Base-by-base conservation (phyloP, 2,888 invertebrate species). In the Monopis laevigella region DNA sequence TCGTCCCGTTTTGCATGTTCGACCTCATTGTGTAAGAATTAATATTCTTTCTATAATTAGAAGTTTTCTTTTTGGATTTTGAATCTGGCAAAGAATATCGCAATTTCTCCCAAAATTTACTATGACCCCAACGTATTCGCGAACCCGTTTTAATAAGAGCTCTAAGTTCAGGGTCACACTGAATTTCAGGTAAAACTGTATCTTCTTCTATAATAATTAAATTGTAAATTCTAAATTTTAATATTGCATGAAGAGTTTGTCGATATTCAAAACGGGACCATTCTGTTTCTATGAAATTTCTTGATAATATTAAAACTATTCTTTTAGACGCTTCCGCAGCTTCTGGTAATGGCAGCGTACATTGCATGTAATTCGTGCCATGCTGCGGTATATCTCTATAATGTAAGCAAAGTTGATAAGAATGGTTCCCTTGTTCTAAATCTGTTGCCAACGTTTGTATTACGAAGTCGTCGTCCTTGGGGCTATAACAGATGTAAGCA, bases 181-280 rank as follows among this genome's bases (percentile, higher is more conserved):
- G 90, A 5, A 90, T 89, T 58, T 93, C 91, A 10, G 88, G 86
- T 38, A 92, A 85, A 30, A 89, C 86, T 45, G 88, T 87, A 35
- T 88, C 91, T 56, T 94, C 91, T 65, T 96, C 90, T 46, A 97
- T 86, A 52, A 96, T 86, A 44, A 98, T 88, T 65, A 96, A 74
- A 56, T 93, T 92, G 60, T 89, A 90, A 53, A 90, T 88, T 50
- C 92, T 82, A 11, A 90, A 89, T 54, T 93, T 89, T 45, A 95
- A 75, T 11, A 93, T 89, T 62, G 95, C 93, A 65, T 93, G 94
- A 49, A 96, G 84, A 8, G 94, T 92, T 56, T 92, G 90, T 39
- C 93, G 88, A 65, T 96, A 90, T 62, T 96, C 96, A 58, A 89
- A 89, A 46, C 93, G 87, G 50, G 92, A 90, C 96, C 96, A 97